Evolutionary conservation across 2,797 vertebrate species (phyloP).

Genomic region (Phylloscopus collybita): DNA sequence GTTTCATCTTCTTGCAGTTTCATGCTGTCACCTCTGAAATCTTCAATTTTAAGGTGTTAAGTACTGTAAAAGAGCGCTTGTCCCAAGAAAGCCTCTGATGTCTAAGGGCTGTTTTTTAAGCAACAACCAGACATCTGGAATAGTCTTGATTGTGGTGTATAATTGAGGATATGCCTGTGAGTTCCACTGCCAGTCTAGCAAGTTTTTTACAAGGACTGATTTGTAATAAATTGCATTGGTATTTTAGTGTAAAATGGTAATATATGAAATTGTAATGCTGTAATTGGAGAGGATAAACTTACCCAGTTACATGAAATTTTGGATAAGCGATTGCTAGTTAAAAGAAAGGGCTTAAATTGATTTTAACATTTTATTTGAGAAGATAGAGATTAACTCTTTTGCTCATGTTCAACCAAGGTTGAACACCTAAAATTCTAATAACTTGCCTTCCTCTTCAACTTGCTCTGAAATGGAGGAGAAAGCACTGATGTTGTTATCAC

Average conservation of each 20-base stretch:
- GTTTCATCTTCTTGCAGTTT: background rate
- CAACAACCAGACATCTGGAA: background rate
- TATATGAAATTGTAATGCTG: background rate
- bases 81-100: background rate
- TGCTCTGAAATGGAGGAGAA: background rate
- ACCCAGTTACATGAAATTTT: background rate
- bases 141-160: background rate
- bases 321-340: background rate
- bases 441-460: background rate
- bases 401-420: background rate
- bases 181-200: background rate
- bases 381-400: background rate
- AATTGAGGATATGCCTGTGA: background rate
- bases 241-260: background rate
- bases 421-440: background rate
- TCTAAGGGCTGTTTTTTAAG: background rate
- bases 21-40: background rate
- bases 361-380: background rate
- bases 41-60: background rate
- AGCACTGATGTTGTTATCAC: background rate
- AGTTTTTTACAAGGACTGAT: background rate
- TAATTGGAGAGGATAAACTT: background rate
- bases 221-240: background rate
- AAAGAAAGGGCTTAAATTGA: background rate
- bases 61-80: background rate